Percentiles rank a stretch among this genome's conserved stretches.
These are phyloP conservation scores for Parambassis ranga DNA, from an alignment of 2,797 vertebrate species.

Conservation along the genomic window DNA sequence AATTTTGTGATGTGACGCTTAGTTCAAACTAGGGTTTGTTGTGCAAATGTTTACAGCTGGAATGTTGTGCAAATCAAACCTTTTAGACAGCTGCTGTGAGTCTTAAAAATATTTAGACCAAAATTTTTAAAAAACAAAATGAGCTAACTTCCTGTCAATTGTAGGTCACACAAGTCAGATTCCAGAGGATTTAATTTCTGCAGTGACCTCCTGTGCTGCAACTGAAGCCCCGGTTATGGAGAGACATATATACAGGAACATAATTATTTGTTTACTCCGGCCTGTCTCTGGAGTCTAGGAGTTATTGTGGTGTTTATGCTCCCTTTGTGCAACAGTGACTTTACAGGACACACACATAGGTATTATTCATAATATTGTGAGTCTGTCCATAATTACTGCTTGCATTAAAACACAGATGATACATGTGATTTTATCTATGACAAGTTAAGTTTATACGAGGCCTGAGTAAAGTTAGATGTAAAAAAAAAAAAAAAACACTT, in stretches of 20 bases:
- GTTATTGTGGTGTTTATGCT: constrained; percentile 43
- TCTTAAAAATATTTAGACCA: neutral
- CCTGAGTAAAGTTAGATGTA: too few relatives aligned
- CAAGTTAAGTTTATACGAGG: neutral
- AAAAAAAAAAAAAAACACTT: neutral
- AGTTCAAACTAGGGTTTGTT: constrained; percentile 4
- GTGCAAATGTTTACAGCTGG: neutral
- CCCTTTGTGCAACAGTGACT: constrained; percentile 45
- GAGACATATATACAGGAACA: constrained; percentile 38
- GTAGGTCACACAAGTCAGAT: constrained; percentile 35
- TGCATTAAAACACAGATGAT: neutral
- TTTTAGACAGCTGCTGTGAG: neutral
- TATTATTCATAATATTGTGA: constrained; percentile 10
- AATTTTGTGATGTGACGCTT: constrained; percentile 31
- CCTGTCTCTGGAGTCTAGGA: constrained; percentile 37
- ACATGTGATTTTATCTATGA: neutral
- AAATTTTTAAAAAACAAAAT: constrained; percentile 8
- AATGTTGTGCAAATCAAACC: neutral
- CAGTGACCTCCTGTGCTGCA: constrained; percentile 36
- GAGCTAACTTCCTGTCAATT: constrained; percentile 40
- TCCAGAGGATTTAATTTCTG: constrained; percentile 44
- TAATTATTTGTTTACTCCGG: constrained; percentile 59
- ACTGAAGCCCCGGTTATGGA: constrained; percentile 28
- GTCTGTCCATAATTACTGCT: constrained; percentile 11
- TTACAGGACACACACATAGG: constrained; percentile 19